Percentiles rank a stretch among this genome's conserved stretches.
These are phyloP conservation scores for Cosmorhoe ocellata DNA, from an alignment of 2,888 invertebrate genomes.

Conservation along the genomic window DNA sequence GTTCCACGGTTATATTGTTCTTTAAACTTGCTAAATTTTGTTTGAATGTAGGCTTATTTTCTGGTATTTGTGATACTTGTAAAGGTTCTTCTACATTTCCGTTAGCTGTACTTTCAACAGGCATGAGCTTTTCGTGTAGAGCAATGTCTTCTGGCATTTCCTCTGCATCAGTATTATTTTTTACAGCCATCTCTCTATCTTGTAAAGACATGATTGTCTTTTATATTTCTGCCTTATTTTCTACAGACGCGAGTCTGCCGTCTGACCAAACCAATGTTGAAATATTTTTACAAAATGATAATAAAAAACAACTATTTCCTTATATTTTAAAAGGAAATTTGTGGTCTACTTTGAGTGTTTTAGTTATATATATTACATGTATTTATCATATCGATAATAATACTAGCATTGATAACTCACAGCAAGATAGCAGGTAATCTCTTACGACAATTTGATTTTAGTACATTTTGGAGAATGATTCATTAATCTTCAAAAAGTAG, in stretches of 20 bases:
- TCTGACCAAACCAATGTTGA: too few relatives aligned
- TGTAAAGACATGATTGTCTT: too few relatives aligned
- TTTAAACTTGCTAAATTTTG: constrained; percentile 24
- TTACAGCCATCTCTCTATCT: too few relatives aligned
- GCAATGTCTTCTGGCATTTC: not conserved
- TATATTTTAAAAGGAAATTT: too few relatives aligned
- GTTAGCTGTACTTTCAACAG: constrained; percentile 8
- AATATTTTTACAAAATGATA: too few relatives aligned
- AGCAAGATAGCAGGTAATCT: not conserved
- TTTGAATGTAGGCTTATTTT: constrained; percentile 13
- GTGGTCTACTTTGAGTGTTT: too few relatives aligned
- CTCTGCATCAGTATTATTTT: not conserved
- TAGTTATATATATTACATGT: too few relatives aligned
- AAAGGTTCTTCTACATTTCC: constrained; percentile 22
- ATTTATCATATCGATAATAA: constrained; percentile 31
- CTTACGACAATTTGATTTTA: not conserved
- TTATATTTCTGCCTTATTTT: not conserved
- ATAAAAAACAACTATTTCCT: too few relatives aligned
- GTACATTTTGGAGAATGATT: not conserved
- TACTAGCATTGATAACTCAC: constrained; percentile 21
- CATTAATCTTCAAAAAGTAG: not conserved
- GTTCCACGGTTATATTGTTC: constrained; percentile 44
- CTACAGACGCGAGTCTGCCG: too few relatives aligned
- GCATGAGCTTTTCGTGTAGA: not conserved
- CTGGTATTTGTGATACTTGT: constrained; percentile 9